phyloP scores from a whole-genome alignment of 2,113 vertebrate species.

The Nematolebias whitei region DNA sequence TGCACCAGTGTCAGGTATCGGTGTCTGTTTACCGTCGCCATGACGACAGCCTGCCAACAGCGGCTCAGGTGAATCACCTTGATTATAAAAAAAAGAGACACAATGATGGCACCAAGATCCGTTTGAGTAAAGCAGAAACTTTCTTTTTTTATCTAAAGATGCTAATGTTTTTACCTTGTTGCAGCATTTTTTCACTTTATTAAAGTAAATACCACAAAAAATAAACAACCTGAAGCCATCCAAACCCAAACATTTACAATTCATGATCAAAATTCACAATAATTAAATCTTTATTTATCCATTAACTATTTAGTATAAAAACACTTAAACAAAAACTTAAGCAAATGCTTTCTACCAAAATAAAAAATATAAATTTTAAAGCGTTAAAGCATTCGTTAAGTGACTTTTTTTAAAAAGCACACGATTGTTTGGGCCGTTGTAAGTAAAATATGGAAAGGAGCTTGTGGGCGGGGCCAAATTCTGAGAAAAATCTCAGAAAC shows the following conservation, averaged over 20 bases:
- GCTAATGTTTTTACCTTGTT: not conserved
- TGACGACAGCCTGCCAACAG: constrained; percentile 20
- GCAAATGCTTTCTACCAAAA: constrained; percentile 1
- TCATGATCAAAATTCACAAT: constrained; percentile 4
- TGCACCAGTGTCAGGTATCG: constrained; percentile 18
- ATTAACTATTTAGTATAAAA: not conserved
- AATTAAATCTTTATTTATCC: constrained; percentile 5
- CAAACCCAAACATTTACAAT: not conserved
- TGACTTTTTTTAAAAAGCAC: too few relatives aligned
- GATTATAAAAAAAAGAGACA: constrained; percentile 7
- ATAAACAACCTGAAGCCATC: not conserved
- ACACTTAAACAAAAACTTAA: not conserved
- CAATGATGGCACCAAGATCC: constrained; percentile 3
- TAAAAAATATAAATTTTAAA: not conserved
- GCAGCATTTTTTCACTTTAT: constrained; percentile 38
- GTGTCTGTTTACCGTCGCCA: constrained; percentile 48
- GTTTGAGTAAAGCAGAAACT: not conserved
- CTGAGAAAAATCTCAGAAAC: too few relatives aligned
- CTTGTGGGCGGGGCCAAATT: too few relatives aligned
- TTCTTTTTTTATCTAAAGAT: not conserved
- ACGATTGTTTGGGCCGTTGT: too few relatives aligned
- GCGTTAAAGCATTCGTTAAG: not conserved
- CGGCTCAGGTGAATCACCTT: constrained; percentile 15
- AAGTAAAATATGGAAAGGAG: too few relatives aligned
- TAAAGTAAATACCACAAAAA: constrained; percentile 33